A percentile compares a stretch with the other conserved stretches of the same genome.
Conservation (phyloP, 2,888 invertebrate species). For the Ichneumoninae sp. region DNA sequence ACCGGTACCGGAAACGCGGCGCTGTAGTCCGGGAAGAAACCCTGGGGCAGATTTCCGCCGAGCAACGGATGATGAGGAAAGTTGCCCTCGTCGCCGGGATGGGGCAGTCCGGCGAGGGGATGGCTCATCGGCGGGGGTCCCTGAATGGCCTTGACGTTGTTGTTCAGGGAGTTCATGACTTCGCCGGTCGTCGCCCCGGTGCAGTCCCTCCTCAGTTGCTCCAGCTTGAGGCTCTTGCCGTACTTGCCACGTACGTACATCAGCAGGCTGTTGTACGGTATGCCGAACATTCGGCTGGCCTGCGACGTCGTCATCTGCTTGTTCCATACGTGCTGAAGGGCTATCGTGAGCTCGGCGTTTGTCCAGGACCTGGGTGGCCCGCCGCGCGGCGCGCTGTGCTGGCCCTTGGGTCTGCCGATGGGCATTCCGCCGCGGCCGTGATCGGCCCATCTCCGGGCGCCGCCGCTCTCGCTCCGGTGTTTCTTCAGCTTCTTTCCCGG, state of each 20-base stretch:
- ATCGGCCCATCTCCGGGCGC: constrained; percentile 80
- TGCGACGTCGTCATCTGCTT: constrained; percentile 97
- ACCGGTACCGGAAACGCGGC: constrained; percentile 93
- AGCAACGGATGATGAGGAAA: constrained; percentile 80
- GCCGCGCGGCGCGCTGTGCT: constrained; percentile 95
- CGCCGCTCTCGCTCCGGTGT: constrained; percentile 74
- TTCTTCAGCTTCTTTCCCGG: constrained; percentile 80
- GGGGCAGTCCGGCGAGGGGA: constrained; percentile 76
- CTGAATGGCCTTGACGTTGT: constrained; percentile 86
- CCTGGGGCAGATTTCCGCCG: constrained; percentile 86
- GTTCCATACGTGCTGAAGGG: constrained; percentile 97
- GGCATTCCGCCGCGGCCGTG: constrained; percentile 81
- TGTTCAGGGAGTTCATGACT: constrained; percentile 85
- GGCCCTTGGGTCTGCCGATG: constrained; percentile 94
- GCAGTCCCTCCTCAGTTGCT: constrained; percentile 94
- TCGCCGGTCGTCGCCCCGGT: constrained; percentile 92
- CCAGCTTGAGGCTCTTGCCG: constrained; percentile 95
- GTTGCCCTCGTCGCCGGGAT: constrained; percentile 76
- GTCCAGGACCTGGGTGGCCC: constrained; percentile 97
- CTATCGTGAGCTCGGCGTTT: constrained; percentile 95
- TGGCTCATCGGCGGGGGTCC: constrained; percentile 77
- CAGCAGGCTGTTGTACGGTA: constrained; percentile 95
- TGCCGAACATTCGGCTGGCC: constrained; percentile 95
- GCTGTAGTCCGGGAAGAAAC: constrained; percentile 93
- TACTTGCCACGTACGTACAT: constrained; percentile 97